A percentile compares a stretch with the other conserved stretches of the same genome.
Conservation (phyloP, 1,140 invertebrate genomes). For the Cherax quadricarinatus region DNA sequence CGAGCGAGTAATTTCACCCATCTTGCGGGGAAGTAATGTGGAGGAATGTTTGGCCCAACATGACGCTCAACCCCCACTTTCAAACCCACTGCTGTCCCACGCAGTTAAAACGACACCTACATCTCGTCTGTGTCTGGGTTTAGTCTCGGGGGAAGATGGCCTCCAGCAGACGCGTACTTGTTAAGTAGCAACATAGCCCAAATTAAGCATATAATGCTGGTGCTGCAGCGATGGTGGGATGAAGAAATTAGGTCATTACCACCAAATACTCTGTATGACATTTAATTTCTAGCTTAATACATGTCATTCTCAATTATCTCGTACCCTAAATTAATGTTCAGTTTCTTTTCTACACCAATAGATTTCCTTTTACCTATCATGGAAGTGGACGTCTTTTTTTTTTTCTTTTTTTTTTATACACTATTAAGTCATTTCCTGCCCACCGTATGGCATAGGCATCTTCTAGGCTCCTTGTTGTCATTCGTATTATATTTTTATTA, state of each 20-base stretch:
- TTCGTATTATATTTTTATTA: no score
- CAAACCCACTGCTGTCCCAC: neutral
- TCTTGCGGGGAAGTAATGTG: neutral
- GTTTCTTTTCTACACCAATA: no score
- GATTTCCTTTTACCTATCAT: no score
- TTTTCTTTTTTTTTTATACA: no score
- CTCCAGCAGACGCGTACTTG: neutral
- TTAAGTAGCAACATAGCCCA: neutral
- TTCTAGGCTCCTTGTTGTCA: no score
- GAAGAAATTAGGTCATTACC: neutral
- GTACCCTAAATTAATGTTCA: no score
- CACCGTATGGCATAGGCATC: no score
- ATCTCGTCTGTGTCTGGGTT: neutral
- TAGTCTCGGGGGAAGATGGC: neutral
- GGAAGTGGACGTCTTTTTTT: no score
- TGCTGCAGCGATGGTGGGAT: neutral
- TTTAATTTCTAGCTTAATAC: no score
- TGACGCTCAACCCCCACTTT: neutral
- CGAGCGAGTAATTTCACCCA: neutral
- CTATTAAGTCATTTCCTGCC: no score
- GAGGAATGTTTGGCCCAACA: neutral
- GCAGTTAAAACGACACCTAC: neutral
- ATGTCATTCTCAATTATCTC: no score
- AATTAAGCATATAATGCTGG: constrained; percentile 6
- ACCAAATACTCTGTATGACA: no score